phyloP scores from a whole-genome alignment of 2,888 invertebrate genomes.

The Onthophagus sagittarius region DNA sequence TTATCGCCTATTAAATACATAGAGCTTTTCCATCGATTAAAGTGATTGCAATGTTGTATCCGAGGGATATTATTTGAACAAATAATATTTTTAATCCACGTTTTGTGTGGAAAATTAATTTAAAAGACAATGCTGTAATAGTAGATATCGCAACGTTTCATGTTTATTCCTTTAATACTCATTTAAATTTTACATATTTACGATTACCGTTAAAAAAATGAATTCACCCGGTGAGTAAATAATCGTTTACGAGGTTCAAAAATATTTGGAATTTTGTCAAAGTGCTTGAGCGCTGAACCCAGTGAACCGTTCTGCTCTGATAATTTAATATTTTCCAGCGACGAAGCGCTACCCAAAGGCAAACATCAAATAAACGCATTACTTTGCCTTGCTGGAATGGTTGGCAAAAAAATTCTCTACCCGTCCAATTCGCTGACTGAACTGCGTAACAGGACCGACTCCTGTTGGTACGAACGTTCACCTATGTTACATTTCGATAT shows the following conservation, averaged over 20 bases:
- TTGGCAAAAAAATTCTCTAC: background rate
- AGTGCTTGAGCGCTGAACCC: constrained; percentile 8
- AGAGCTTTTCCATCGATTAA: too few relatives aligned
- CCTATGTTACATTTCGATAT: background rate
- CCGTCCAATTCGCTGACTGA: background rate
- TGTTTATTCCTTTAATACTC: too few relatives aligned
- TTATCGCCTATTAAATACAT: too few relatives aligned
- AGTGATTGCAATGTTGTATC: too few relatives aligned
- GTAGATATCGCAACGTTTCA: too few relatives aligned
- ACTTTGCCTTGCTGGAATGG: constrained; percentile 1
- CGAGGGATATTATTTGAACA: too few relatives aligned
- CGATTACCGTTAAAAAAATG: background rate
- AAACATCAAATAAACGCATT: constrained; percentile 21
- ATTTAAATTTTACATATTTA: too few relatives aligned
- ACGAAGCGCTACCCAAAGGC: constrained; percentile 20
- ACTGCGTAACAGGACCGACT: background rate
- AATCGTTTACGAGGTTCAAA: background rate
- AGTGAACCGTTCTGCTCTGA: constrained; percentile 15
- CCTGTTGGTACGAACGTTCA: background rate
- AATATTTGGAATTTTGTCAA: constrained; percentile 19
- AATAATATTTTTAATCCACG: too few relatives aligned
- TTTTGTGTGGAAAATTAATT: too few relatives aligned
- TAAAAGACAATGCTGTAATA: too few relatives aligned
- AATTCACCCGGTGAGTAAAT: background rate
- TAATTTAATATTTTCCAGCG: constrained; percentile 22